A percentile compares a stretch with the other conserved stretches of the same genome.
Evolutionary conservation across 2,888 invertebrate species (phyloP).

Genomic region (Rhagium mordax): DNA sequence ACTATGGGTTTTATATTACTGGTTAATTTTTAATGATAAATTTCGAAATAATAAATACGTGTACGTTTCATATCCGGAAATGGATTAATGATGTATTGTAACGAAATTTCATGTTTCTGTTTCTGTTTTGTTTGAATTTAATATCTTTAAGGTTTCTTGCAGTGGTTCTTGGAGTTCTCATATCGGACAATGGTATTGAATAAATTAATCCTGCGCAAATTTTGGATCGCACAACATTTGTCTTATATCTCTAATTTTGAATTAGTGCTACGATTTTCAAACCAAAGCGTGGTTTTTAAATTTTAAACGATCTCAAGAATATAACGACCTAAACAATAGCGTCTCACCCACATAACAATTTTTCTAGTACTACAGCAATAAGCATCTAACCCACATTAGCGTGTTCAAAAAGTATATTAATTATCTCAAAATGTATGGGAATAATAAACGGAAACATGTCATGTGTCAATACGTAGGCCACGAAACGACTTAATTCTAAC

Average conservation of each 20-base stretch:
- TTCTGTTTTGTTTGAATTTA: too few relatives aligned
- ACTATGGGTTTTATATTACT: not conserved
- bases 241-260: not conserved
- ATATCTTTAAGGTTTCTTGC: too few relatives aligned
- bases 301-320: not conserved
- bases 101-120: too few relatives aligned
- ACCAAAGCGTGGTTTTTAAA: not conserved
- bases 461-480: not conserved
- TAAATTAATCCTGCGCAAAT: too few relatives aligned
- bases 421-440: constrained; percentile 1
- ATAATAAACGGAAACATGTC: constrained; percentile 1
- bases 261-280: not conserved
- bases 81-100: too few relatives aligned
- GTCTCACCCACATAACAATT: constrained; percentile 7
- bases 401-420: constrained; percentile 10
- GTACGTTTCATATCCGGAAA: too few relatives aligned
- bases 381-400: constrained; percentile 16
- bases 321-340: not conserved
- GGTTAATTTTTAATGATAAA: not conserved
- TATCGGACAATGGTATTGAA: too few relatives aligned
- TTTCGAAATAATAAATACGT: too few relatives aligned
- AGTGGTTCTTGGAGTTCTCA: too few relatives aligned
- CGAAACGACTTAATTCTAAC: constrained; percentile 14
- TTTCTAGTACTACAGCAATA: constrained; percentile 14
- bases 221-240: too few relatives aligned